These are phyloP conservation scores for Athalia circularis DNA, from an alignment of 2,888 invertebrate species.

Conservation along the genomic window DNA sequence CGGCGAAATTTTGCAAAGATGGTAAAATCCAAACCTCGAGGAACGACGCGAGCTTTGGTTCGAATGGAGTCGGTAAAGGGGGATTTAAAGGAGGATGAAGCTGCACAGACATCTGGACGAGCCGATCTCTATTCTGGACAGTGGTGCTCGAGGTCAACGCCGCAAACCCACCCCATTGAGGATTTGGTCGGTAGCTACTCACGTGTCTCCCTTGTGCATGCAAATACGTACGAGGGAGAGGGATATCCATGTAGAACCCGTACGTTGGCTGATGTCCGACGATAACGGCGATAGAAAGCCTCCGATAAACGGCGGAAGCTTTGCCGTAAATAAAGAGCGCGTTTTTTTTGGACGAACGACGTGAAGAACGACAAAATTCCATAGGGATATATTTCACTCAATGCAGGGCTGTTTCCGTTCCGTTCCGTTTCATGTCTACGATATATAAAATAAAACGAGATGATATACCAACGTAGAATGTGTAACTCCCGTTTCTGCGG, in stretches of 20 bases:
- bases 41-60: background rate
- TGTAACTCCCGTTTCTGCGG: no score
- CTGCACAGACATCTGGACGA: conserved; percentile 31
- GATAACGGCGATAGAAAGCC: no score
- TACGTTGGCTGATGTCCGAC: conserved; percentile 1
- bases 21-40: background rate
- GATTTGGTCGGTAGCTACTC: background rate
- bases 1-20: background rate
- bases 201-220: conserved; percentile 11
- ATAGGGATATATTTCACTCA: no score
- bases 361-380: no score
- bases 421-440: no score
- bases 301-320: conserved; percentile 17
- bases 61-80: background rate
- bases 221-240: conserved; percentile 26
- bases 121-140: conserved; percentile 36
- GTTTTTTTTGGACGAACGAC: no score
- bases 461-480: no score
- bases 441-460: no score
- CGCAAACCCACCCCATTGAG: conserved; percentile 27
- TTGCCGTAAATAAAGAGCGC: no score
- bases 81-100: background rate
- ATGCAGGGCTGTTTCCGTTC: no score
- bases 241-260: conserved; percentile 5
- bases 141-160: conserved; percentile 10